Conservation (phyloP, 2,888 invertebrate genomes). For the Epistrophe eligans region DNA sequence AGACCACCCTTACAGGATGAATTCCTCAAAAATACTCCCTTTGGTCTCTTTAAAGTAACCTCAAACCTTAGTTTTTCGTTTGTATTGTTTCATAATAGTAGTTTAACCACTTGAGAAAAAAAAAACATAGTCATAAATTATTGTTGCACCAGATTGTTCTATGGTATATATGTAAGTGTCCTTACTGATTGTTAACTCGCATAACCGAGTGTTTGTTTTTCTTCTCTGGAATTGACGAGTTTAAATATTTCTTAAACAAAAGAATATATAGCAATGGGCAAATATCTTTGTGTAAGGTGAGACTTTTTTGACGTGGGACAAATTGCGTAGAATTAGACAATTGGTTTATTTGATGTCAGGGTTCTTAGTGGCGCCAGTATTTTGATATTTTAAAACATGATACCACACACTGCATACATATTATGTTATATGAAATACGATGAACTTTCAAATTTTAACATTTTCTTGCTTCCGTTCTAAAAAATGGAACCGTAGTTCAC, state of each 20-base stretch:
- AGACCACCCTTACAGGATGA: constrained; percentile 7
- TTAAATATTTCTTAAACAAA: constrained; percentile 7
- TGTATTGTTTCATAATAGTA: neutral
- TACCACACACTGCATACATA: too few relatives aligned
- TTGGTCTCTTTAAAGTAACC: neutral
- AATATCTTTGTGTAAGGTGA: constrained; percentile 55
- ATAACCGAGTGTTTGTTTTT: constrained; percentile 5
- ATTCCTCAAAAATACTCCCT: neutral
- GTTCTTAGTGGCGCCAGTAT: constrained; percentile 57
- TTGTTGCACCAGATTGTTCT: constrained; percentile 5
- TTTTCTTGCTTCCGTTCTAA: constrained; percentile 7
- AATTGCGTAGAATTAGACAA: constrained; percentile 52
- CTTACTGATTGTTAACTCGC: neutral
- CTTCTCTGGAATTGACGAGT: constrained; percentile 40
- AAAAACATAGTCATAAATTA: constrained; percentile 15
- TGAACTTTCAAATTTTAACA: neutral
- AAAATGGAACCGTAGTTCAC: neutral
- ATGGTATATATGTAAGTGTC: neutral
- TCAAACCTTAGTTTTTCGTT: neutral
- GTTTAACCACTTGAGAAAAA: constrained; percentile 24
- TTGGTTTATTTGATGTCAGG: constrained; percentile 19
- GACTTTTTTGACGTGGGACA: constrained; percentile 59
- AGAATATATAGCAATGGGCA: neutral
- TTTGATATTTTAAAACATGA: neutral
- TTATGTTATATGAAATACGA: constrained; percentile 10